Evolutionary conservation across 2,797 vertebrate species (phyloP).

Genomic region (Loriculus beryllinus): DNA sequence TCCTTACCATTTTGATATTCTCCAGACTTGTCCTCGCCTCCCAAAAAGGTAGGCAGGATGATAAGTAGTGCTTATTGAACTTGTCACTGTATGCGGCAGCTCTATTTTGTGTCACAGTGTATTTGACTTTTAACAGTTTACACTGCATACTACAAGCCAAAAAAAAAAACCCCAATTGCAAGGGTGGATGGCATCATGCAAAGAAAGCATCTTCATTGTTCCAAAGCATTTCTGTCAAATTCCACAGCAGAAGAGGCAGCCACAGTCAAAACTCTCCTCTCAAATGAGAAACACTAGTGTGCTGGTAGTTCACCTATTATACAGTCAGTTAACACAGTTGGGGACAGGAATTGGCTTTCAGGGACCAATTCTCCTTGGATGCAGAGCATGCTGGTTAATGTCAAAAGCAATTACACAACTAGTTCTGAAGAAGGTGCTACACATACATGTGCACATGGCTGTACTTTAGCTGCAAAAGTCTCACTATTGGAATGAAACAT

Average conservation of each 20-base stretch:
- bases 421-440: background rate
- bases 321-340: background rate
- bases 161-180: background rate
- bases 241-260: background rate
- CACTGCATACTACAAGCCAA: background rate
- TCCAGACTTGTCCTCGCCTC: background rate
- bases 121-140: background rate
- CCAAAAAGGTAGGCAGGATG: background rate
- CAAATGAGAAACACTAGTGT: background rate
- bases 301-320: rapidly evolving
- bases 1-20: background rate
- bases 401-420: background rate
- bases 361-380: background rate
- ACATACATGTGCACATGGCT: background rate
- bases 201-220: background rate
- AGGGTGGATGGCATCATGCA: background rate
- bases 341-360: background rate
- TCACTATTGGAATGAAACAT: background rate
- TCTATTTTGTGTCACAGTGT: background rate
- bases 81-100: background rate
- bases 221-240: conserved; percentile 1
- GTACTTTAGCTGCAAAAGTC: background rate
- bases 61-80: background rate
- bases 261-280: background rate
- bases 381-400: background rate